Evolutionary conservation across 2,888 invertebrate genomes (phyloP).

Genomic region (Melanargia galathea): DNA sequence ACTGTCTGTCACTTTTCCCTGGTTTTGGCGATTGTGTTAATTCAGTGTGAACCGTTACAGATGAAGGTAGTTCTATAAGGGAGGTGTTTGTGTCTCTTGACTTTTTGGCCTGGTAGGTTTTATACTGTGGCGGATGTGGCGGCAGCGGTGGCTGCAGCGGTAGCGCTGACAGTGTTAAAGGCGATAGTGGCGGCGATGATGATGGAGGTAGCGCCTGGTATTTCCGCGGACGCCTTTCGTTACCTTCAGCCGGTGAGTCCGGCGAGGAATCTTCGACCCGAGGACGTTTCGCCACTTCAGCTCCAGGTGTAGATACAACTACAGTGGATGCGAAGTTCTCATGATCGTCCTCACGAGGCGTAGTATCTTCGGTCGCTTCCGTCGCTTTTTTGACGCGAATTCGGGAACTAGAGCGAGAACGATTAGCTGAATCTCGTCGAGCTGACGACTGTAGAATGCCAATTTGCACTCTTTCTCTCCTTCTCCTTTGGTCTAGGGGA

Average conservation of each 20-base stretch:
- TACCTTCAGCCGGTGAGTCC: background rate
- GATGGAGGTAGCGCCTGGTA: background rate
- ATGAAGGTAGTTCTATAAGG: background rate
- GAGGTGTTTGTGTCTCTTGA: background rate
- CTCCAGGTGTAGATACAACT: background rate
- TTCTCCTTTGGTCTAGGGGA: too few species aligned
- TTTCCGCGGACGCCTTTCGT: background rate
- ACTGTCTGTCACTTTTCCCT: background rate
- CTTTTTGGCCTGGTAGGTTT: background rate
- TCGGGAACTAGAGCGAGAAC: too few species aligned
- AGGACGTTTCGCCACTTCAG: background rate
- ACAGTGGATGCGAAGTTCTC: background rate
- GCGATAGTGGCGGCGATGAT: background rate
- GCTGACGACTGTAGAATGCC: too few species aligned
- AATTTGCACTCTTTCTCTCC: too few species aligned
- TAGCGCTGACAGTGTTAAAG: background rate
- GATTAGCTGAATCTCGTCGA: too few species aligned
- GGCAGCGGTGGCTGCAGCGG: too few species aligned
- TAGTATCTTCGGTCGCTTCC: background rate
- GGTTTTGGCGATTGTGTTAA: background rate
- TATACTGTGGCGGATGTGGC: too few species aligned
- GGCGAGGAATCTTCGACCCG: background rate
- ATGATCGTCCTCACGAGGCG: background rate
- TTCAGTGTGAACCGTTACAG: background rate
- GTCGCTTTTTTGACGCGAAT: too few species aligned